These are phyloP conservation scores for Tachyglossus aculeatus DNA, from an alignment of 2,797 vertebrate species.

Conservation along the genomic window DNA sequence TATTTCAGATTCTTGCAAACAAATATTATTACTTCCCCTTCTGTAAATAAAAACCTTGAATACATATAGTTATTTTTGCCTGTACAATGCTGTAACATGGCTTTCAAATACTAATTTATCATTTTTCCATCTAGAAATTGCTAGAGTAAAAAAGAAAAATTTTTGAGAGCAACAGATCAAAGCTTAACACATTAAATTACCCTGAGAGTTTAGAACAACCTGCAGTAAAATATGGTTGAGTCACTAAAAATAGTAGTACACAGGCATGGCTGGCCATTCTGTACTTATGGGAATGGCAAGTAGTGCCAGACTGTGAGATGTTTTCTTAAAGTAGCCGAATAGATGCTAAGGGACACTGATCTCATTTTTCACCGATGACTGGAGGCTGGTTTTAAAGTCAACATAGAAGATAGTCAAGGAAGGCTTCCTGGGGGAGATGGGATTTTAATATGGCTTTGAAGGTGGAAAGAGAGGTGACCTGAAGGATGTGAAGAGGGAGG, in stretches of 20 bases:
- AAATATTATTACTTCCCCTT: background rate
- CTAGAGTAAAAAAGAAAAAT: background rate
- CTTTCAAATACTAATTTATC: background rate
- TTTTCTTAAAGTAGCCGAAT: background rate
- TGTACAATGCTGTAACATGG: no score
- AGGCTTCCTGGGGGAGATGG: background rate
- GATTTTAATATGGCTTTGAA: background rate
- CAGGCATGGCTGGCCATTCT: no score
- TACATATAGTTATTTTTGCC: background rate
- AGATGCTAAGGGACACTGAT: background rate
- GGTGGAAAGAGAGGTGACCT: constrained; percentile 9
- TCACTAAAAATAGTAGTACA: no score
- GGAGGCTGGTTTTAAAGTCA: background rate
- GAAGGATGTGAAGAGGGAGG: background rate
- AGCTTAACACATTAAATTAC: no score
- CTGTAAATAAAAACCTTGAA: constrained; percentile 20
- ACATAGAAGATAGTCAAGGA: background rate
- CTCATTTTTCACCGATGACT: background rate
- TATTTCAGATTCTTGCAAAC: background rate
- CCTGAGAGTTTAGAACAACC: no score
- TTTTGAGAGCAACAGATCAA: background rate
- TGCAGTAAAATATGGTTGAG: no score
- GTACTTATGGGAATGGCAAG: background rate
- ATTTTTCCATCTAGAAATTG: background rate
- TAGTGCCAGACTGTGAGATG: background rate